Conservation (phyloP, 2,888 invertebrate species). For the Drosophila villosipedis region DNA sequence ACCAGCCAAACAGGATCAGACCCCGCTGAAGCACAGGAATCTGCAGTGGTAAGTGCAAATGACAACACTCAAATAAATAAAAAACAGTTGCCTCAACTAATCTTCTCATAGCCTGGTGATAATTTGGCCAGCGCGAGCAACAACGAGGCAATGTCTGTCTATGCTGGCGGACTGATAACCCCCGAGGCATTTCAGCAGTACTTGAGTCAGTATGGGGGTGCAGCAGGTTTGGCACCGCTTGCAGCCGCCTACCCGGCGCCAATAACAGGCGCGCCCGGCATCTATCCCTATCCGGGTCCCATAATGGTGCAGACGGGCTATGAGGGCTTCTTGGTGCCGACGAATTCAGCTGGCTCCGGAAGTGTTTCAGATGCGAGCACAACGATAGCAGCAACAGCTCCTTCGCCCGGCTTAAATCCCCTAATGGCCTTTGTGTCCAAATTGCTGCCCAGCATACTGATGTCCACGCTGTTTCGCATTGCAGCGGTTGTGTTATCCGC, state of each 20-base stretch:
- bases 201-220: conserved; percentile 80
- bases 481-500: conserved; percentile 85
- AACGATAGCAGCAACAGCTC: conserved; percentile 28
- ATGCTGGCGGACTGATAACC: conserved; percentile 77
- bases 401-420: conserved; percentile 39
- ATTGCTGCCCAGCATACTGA: conserved; percentile 76
- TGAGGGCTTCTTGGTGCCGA: conserved; percentile 85
- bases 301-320: conserved; percentile 85
- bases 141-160: conserved; percentile 78
- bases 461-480: conserved; percentile 84
- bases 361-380: conserved; percentile 43
- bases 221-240: conserved; percentile 63
- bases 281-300: conserved; percentile 80
- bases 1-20: conserved; percentile 17
- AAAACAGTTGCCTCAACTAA: not conserved
- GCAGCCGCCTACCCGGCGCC: conserved; percentile 67
- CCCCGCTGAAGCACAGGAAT: conserved; percentile 30
- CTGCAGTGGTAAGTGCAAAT: conserved; percentile 43
- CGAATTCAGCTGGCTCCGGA: conserved; percentile 33
- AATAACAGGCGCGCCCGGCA: conserved; percentile 52
- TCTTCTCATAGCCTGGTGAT: conserved; percentile 58
- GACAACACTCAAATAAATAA: not conserved
- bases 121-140: conserved; percentile 68
- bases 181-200: conserved; percentile 84
- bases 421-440: conserved; percentile 67